Percentiles rank a stretch among this genome's conserved stretches.
phyloP scores from a whole-genome alignment of 2,113 vertebrate species.

The Elephas maximus region DNA sequence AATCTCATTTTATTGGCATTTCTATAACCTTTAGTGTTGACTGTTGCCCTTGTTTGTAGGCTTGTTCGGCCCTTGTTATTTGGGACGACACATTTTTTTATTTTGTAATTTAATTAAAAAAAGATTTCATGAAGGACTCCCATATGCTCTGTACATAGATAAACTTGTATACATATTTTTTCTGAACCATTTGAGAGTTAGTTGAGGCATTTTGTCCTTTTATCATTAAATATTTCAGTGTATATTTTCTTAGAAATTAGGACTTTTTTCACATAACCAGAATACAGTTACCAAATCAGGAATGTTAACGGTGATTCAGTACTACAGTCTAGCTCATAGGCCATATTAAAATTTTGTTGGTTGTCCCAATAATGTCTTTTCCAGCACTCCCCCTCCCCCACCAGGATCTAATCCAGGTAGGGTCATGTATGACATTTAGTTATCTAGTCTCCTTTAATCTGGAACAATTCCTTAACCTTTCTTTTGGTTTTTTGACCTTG shows the following conservation, averaged over 20 bases:
- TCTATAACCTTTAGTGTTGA: not conserved
- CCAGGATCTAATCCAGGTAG: not conserved
- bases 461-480: too few species aligned
- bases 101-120: not conserved
- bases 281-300: not conserved
- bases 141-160: not conserved
- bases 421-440: not conserved
- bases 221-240: not conserved
- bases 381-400: too few species aligned
- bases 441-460: too few species aligned
- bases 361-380: not conserved
- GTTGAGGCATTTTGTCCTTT: not conserved
- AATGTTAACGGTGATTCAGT: not conserved
- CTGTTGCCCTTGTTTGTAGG: not conserved
- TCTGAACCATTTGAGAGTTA: too few species aligned
- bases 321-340: not conserved
- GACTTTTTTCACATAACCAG: too few species aligned
- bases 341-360: not conserved
- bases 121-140: not conserved
- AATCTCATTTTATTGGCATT: not conserved
- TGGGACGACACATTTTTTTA: not conserved
- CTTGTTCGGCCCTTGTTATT: not conserved
- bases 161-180: not conserved
- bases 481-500: not conserved
- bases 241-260: not conserved